phyloP scores from a whole-genome alignment of 2,888 invertebrate species.

The Ichneumoninae sp. region DNA sequence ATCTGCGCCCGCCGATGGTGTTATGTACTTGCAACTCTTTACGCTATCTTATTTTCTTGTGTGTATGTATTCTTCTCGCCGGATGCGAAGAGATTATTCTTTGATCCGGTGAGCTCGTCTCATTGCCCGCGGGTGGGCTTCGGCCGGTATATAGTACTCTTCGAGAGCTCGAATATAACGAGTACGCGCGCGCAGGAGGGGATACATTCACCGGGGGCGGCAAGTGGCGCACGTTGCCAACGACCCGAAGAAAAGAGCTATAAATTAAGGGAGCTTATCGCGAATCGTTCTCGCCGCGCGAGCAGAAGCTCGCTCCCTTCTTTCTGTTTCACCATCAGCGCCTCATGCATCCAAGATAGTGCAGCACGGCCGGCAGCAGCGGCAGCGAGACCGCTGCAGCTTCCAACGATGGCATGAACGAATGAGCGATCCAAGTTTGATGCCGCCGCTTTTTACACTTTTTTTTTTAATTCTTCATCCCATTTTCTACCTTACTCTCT shows the following conservation, averaged over 20 bases:
- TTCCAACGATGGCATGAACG: conserved; percentile 18
- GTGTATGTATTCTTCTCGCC: conserved; percentile 10
- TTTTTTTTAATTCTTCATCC: conserved; percentile 12
- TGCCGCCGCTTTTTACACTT: background rate
- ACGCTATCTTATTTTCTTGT: background rate
- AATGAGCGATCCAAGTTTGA: conserved; percentile 25
- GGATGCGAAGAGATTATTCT: conserved; percentile 39
- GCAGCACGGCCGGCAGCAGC: conserved; percentile 46
- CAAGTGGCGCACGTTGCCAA: conserved; percentile 69
- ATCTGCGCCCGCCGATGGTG: conserved; percentile 26
- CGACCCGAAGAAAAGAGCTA: conserved; percentile 78
- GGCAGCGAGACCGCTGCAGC: conserved; percentile 3
- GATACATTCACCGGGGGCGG: conserved; percentile 66
- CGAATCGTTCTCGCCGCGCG: conserved; percentile 75
- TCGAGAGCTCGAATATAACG: conserved; percentile 54
- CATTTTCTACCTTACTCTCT: conserved; percentile 24
- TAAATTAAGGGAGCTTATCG: conserved; percentile 82
- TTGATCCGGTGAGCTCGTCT: conserved; percentile 51
- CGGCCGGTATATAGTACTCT: conserved; percentile 14
- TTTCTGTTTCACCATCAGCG: conserved; percentile 46
- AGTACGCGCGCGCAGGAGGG: conserved; percentile 22
- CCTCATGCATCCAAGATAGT: conserved; percentile 71
- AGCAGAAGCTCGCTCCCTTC: conserved; percentile 74
- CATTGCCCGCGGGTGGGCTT: conserved; percentile 58
- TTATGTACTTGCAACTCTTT: conserved; percentile 19